A percentile compares a stretch with the other conserved stretches of the same genome.
Evolutionary conservation across 2,888 invertebrate species (phyloP).

Genomic region (Allacma fusca): DNA sequence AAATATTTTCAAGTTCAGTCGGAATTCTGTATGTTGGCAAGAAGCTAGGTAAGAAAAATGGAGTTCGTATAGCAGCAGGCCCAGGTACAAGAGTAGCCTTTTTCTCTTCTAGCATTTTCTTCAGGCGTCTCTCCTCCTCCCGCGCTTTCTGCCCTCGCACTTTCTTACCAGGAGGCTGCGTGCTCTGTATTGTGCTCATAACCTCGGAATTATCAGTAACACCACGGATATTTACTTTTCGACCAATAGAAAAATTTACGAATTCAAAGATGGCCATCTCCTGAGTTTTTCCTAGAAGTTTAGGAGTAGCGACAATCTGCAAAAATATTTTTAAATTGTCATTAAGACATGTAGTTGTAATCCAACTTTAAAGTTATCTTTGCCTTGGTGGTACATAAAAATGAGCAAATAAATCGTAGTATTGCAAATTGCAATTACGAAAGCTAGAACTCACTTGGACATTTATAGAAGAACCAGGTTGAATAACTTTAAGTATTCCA

Average conservation of each 20-base stretch:
- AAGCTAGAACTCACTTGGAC: background rate
- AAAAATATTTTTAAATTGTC: background rate
- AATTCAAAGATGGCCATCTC: conserved; percentile 23
- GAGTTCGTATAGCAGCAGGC: background rate
- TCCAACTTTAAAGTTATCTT: too few species aligned
- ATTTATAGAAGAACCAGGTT: background rate
- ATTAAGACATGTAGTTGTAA: too few species aligned
- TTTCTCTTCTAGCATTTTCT: conserved; percentile 11
- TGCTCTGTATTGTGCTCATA: background rate
- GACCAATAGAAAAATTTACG: background rate
- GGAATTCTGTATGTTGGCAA: background rate
- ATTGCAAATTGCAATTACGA: too few species aligned
- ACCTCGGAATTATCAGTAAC: background rate
- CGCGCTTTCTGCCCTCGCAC: background rate
- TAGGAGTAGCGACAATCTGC: background rate
- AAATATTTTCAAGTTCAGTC: conserved; percentile 14
- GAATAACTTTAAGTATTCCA: background rate
- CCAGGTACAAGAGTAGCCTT: background rate
- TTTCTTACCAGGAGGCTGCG: background rate
- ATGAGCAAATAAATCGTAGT: too few species aligned
- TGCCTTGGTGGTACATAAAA: too few species aligned
- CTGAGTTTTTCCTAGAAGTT: conserved; percentile 11
- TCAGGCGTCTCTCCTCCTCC: background rate
- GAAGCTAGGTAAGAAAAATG: conserved; percentile 3
- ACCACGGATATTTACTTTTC: background rate